These are phyloP conservation scores for Lumbricus terrestris DNA, from an alignment of 2,888 invertebrate genomes.

Conservation along the genomic window DNA sequence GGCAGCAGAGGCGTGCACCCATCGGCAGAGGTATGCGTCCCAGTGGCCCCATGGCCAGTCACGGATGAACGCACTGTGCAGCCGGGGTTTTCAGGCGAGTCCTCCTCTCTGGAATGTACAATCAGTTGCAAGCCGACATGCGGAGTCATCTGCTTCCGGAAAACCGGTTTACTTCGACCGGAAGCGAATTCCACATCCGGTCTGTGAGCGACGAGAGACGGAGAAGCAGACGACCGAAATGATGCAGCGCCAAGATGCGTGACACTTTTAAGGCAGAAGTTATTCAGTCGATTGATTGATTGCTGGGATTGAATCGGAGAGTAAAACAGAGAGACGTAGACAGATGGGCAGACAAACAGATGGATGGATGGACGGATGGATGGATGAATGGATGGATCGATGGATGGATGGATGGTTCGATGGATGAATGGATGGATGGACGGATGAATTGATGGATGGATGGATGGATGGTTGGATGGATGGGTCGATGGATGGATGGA, in stretches of 20 bases:
- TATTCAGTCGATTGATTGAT: not conserved
- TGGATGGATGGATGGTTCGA: not conserved
- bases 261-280: not conserved
- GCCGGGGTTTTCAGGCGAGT: not conserved
- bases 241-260: not conserved
- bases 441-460: not conserved
- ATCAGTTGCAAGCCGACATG: not conserved
- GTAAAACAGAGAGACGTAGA: not conserved
- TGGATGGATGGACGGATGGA: not conserved
- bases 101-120: not conserved
- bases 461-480: not conserved
- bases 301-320: not conserved
- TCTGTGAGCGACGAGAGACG: not conserved
- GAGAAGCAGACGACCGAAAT: not conserved
- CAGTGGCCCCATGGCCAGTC: not conserved
- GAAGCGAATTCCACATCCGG: slow-evolving; percentile 3
- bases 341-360: not conserved
- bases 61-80: not conserved
- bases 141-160: not conserved
- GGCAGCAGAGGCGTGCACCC: not conserved
- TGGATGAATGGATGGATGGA: not conserved
- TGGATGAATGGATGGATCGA: not conserved
- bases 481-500: not conserved
- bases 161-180: not conserved
- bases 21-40: not conserved